Evolutionary conservation across 2,797 vertebrate species (phyloP).

Genomic region (Bradypus variegatus): DNA sequence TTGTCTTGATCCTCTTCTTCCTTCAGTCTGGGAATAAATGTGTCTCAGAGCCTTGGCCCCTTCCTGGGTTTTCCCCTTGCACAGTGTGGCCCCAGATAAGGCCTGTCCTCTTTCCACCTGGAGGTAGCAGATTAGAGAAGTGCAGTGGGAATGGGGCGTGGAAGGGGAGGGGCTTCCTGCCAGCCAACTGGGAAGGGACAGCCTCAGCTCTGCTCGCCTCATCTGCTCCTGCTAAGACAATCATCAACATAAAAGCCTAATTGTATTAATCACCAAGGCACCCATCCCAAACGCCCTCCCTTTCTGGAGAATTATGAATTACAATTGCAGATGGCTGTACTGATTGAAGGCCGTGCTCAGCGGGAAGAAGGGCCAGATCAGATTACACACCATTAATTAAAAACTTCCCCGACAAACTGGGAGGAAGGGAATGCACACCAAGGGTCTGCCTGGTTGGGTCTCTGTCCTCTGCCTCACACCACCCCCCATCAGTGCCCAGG

Average conservation of each 20-base stretch:
- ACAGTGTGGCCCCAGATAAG: not conserved
- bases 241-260: slow-evolving; percentile 68
- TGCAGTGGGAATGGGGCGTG: not conserved
- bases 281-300: slow-evolving; percentile 48
- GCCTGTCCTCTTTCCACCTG: slow-evolving; percentile 12
- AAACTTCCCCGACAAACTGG: slow-evolving; percentile 62
- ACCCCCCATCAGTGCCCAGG: not conserved
- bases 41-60: not conserved
- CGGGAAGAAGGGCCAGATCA: slow-evolving; percentile 65
- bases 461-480: not conserved
- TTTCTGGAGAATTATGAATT: slow-evolving; percentile 65
- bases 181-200: not conserved
- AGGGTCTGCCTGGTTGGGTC: slow-evolving; percentile 30
- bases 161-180: slow-evolving; percentile 42
- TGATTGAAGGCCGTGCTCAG: slow-evolving; percentile 68
- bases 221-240: slow-evolving; percentile 66
- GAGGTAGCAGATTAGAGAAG: not conserved
- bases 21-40: not conserved
- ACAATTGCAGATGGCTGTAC: slow-evolving; percentile 65
- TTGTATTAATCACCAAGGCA: slow-evolving; percentile 69
- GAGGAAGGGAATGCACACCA: slow-evolving; percentile 29
- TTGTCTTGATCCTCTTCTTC: not conserved
- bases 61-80: not conserved
- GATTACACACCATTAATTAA: slow-evolving; percentile 71
- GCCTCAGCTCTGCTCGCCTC: slow-evolving; percentile 35